Evolutionary conservation across 2,888 invertebrate genomes (phyloP).

Genomic region (Conops quadrifasciatus): DNA sequence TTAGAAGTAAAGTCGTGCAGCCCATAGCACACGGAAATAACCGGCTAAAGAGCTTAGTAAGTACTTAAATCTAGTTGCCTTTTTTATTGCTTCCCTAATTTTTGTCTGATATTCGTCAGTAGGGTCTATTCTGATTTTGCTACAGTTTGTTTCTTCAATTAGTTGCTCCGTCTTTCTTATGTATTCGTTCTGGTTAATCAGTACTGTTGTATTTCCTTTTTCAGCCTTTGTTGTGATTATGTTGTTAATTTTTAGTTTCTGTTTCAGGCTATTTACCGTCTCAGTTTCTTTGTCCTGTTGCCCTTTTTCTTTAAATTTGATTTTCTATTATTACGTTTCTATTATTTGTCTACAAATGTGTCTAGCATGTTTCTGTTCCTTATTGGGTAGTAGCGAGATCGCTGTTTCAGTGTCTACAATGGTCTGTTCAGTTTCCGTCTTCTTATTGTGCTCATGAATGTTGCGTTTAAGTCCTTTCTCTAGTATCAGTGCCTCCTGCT

Average conservation of each 20-base stretch:
- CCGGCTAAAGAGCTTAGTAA: no score
- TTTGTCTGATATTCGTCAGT: neutral
- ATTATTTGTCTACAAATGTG: conserved; percentile 5
- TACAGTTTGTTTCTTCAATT: no score
- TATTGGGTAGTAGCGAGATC: neutral
- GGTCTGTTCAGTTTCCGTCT: neutral
- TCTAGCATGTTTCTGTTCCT: conserved; percentile 1
- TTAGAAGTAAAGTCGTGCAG: no score
- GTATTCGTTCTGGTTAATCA: neutral
- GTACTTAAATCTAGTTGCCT: neutral
- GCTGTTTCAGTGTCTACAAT: neutral
- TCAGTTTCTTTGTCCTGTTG: neutral
- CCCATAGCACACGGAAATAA: no score
- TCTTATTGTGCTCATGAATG: neutral
- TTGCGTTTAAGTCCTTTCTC: neutral
- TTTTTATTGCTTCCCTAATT: neutral
- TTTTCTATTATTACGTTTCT: neutral
- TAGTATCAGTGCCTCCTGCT: neutral
- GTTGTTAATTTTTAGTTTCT: neutral
- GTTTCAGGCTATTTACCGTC: neutral
- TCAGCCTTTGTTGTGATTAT: no score
- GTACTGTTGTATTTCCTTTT: conserved; percentile 6
- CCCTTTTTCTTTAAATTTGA: neutral
- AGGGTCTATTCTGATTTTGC: neutral
- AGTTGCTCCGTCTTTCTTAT: neutral